Percentiles rank a stretch among this genome's conserved stretches.
Evolutionary conservation across 2,888 invertebrate species (phyloP).

Genomic region (Agelastica alni): DNA sequence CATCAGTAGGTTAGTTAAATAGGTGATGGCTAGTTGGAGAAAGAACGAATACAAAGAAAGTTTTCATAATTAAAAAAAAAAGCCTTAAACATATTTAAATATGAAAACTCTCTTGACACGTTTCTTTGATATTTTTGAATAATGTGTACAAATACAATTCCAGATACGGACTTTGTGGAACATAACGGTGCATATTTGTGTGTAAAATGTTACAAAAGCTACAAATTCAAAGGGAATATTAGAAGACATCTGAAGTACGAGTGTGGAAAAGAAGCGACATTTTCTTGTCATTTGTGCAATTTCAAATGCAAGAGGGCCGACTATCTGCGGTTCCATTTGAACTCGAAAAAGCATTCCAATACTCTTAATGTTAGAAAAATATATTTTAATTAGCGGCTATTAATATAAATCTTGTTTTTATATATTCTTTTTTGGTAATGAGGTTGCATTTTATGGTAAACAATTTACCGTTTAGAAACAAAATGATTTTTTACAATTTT

Average conservation of each 20-base stretch:
- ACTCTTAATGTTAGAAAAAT: slow-evolving; percentile 1
- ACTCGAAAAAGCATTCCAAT: slow-evolving; percentile 43
- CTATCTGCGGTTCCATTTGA: slow-evolving; percentile 56
- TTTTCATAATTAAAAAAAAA: background rate
- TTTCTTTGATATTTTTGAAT: background rate
- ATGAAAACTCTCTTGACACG: slow-evolving; percentile 1
- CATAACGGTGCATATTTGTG: slow-evolving; percentile 43
- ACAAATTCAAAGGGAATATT: slow-evolving; percentile 46
- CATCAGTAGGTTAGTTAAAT: slow-evolving; percentile 5
- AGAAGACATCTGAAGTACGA: slow-evolving; percentile 70
- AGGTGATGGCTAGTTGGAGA: slow-evolving; percentile 7
- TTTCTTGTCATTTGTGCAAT: slow-evolving; percentile 67
- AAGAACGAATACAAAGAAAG: background rate
- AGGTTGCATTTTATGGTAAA: too few relatives aligned
- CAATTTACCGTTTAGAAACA: too few relatives aligned
- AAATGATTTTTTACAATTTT: too few relatives aligned
- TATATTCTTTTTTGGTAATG: too few relatives aligned
- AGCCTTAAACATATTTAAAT: background rate
- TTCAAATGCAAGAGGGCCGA: slow-evolving; percentile 68
- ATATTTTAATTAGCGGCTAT: slow-evolving; percentile 9
- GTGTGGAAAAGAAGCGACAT: slow-evolving; percentile 68
- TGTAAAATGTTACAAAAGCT: slow-evolving; percentile 42
- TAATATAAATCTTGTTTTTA: too few relatives aligned
- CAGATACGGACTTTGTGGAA: slow-evolving; percentile 37
- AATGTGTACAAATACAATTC: slow-evolving; percentile 15